Percentiles rank a stretch among this genome's conserved stretches.
Conservation (phyloP, 2,113 vertebrate genomes). For the Cynopterus brachyotis region DNA sequence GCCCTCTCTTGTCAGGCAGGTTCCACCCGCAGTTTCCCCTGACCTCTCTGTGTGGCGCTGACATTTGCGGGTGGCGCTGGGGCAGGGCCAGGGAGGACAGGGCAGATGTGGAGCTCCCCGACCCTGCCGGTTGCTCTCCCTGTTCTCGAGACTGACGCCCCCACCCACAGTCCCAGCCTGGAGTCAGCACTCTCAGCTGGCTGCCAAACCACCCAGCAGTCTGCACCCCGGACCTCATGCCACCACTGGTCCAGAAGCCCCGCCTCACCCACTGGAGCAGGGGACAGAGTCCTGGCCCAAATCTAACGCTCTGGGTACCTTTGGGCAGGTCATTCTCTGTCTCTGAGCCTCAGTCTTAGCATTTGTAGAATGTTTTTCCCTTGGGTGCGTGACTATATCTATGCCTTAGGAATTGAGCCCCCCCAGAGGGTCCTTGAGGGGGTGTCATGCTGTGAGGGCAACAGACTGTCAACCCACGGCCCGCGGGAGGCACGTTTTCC, state of each 20-base stretch:
- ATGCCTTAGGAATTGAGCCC: conserved; percentile 34
- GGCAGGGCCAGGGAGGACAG: neutral
- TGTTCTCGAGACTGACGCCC: neutral
- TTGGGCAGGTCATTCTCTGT: neutral
- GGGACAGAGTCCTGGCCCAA: neutral
- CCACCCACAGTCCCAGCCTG: neutral
- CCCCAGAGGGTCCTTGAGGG: conserved; percentile 14
- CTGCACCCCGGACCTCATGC: neutral
- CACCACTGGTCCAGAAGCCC: neutral
- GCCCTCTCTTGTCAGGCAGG: neutral
- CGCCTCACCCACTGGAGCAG: neutral
- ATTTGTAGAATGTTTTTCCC: neutral
- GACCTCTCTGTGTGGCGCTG: neutral
- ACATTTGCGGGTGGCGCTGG: neutral
- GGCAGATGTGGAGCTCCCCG: neutral
- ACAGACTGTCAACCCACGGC: conserved; percentile 45
- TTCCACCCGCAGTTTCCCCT: neutral
- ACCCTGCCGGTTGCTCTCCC: neutral
- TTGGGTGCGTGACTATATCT: neutral
- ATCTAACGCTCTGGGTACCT: neutral
- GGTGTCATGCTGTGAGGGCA: conserved; percentile 18
- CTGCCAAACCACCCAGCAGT: neutral
- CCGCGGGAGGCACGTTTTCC: conserved; percentile 6
- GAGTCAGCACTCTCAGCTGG: neutral
- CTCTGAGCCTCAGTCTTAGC: neutral